Base-by-base conservation (phyloP, 2,113 vertebrate species). In the Brachirus orientalis region DNA sequence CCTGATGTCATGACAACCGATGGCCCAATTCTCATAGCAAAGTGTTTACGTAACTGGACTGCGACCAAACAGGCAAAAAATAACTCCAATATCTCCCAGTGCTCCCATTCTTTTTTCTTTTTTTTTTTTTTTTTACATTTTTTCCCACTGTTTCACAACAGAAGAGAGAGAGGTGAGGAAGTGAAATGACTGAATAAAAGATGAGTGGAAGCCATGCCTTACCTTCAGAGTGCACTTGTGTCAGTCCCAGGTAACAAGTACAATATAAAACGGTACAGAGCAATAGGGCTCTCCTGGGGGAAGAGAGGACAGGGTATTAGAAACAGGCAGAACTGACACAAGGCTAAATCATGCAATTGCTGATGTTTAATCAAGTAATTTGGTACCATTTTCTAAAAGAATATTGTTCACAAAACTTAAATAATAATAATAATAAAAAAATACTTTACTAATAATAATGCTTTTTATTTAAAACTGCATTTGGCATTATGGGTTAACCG, bases 211-310 rank as follows among this genome's bases (percentile, higher is more conserved):
- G 44, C 5, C 1, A 10, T 10, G 47, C 64, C 88, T 96, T 97
- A 98, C 97, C 97, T 98, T 97, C 95, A 95, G 94, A 91, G 92
- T 91, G 91, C 90, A 93, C 95, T 94, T 96, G 95, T 84, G 95
- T 90, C 92, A 94, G 92, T 93, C 95, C 96, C 93, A 96, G 94
- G 91, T 94, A 95, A 93, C 94, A 96, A 90, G 94, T 92, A 93
- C 94, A 94, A 73, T 92, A 96, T 76, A 98, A 87, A 82, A 97
- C 73, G 80, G 94, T 94, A 92, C 95, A 97, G 94, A 96, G 88
- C 93, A 95, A 94, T 93, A 94, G 95, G 92, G 94, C 95, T 90
- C 95, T 95, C 95, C 96, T 98, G 84, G 45, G 79, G 79, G 88
- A 92, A 87, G 88, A 90, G 61, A 81, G 69, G 53, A 85, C 16